Conservation (phyloP, 2,113 vertebrate genomes). For the Asarcornis scutulata region DNA sequence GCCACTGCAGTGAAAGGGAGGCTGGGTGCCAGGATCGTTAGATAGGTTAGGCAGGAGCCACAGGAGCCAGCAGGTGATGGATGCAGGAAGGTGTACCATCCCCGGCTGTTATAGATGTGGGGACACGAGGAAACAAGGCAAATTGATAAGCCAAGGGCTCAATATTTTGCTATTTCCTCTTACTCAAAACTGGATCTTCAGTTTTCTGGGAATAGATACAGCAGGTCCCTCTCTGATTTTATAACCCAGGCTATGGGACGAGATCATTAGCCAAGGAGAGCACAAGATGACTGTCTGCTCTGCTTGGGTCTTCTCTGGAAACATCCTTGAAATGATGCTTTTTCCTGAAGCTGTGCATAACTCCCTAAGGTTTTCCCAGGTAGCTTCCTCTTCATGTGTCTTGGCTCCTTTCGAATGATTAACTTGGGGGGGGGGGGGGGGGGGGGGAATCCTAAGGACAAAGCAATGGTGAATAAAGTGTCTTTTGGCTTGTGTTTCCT, state of each 20-base stretch:
- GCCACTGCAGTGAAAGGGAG: neutral
- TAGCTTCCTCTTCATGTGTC: neutral
- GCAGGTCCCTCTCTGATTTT: neutral
- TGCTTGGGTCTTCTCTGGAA: neutral
- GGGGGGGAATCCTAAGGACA: neutral
- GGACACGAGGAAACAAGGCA: neutral
- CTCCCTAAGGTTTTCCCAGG: neutral
- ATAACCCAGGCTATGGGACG: fast-evolving
- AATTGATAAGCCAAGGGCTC: neutral
- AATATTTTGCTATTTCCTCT: neutral
- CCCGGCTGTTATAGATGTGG: neutral
- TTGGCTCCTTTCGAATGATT: neutral
- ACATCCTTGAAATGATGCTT: neutral
- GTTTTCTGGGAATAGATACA: neutral
- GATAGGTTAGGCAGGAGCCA: neutral
- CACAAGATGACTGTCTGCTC: neutral
- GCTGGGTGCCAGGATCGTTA: neutral
- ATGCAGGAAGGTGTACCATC: neutral
- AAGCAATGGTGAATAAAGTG: neutral
- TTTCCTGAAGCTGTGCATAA: neutral
- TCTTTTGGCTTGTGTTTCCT: neutral
- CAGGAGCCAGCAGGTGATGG: neutral
- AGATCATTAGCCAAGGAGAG: neutral
- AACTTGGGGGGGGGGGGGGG: too few species aligned
- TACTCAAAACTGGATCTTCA: neutral